Conservation (phyloP, 2,888 invertebrate genomes). For the Nymphalis urticae region DNA sequence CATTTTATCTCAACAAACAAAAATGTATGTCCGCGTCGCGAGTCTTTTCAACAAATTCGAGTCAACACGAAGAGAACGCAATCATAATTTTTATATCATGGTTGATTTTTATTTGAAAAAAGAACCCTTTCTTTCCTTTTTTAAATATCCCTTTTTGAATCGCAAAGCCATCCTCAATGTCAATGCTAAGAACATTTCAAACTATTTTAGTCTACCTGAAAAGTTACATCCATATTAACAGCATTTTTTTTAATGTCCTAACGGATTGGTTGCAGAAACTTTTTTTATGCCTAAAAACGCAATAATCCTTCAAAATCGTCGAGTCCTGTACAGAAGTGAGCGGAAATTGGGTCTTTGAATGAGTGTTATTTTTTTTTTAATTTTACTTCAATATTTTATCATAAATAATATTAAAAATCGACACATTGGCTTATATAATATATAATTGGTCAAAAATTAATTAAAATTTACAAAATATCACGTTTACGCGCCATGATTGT, state of each 20-base stretch:
- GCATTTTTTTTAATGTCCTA: slow-evolving; percentile 14
- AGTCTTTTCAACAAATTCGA: no score
- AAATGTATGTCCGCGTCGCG: no score
- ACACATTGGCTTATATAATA: not conserved
- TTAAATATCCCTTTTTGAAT: not conserved
- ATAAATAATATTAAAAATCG: no score
- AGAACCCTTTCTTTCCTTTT: no score
- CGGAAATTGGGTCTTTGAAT: not conserved
- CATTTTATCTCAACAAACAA: no score
- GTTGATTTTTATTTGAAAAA: no score
- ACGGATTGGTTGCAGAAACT: slow-evolving; percentile 18
- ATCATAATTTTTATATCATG: no score
- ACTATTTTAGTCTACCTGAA: slow-evolving; percentile 30
- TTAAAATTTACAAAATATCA: slow-evolving; percentile 9
- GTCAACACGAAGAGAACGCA: no score
- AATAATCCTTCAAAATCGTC: slow-evolving; percentile 11
- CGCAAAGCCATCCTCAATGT: slow-evolving; percentile 20
- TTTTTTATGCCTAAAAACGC: slow-evolving; percentile 26
- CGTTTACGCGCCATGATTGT: not conserved
- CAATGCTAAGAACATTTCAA: slow-evolving; percentile 22
- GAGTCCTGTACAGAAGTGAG: slow-evolving; percentile 22
- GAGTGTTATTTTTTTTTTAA: no score
- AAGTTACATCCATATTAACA: not conserved
- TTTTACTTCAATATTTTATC: no score
- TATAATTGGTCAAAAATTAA: slow-evolving; percentile 9